Evolutionary conservation across 2,113 vertebrate genomes (phyloP).

Genomic region (Condylura cristata): DNA sequence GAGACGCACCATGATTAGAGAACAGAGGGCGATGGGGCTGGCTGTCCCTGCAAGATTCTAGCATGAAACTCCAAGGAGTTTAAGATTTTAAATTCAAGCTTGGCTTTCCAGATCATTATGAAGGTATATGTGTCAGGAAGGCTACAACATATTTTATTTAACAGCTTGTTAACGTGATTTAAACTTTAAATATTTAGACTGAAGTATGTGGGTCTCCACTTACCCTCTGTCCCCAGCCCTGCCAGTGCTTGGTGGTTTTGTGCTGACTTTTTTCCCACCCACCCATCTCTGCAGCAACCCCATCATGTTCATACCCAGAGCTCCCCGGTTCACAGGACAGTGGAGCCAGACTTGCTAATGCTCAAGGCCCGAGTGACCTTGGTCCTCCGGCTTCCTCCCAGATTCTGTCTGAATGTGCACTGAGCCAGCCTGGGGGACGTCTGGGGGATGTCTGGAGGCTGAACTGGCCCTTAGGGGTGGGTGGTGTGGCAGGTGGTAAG

Average conservation of each 20-base stretch:
- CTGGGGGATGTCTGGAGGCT: too few species aligned
- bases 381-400: background rate
- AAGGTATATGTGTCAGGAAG: constrained; percentile 34
- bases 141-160: constrained; percentile 27
- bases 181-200: constrained; percentile 65
- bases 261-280: background rate
- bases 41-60: background rate
- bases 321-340: background rate
- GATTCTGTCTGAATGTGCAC: background rate
- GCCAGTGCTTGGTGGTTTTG: background rate
- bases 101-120: background rate
- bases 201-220: constrained; percentile 21
- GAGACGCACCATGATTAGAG: background rate
- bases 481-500: background rate
- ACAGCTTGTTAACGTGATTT: constrained; percentile 53
- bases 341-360: background rate
- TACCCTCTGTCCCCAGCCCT: background rate
- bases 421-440: background rate
- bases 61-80: background rate
- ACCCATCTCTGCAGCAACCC: background rate
- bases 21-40: background rate
- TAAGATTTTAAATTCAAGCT: constrained; percentile 12
- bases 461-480: background rate
- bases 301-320: background rate
- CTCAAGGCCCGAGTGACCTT: background rate